Conservation (phyloP, 2,113 vertebrate genomes). For the Ciconia boyciana region DNA sequence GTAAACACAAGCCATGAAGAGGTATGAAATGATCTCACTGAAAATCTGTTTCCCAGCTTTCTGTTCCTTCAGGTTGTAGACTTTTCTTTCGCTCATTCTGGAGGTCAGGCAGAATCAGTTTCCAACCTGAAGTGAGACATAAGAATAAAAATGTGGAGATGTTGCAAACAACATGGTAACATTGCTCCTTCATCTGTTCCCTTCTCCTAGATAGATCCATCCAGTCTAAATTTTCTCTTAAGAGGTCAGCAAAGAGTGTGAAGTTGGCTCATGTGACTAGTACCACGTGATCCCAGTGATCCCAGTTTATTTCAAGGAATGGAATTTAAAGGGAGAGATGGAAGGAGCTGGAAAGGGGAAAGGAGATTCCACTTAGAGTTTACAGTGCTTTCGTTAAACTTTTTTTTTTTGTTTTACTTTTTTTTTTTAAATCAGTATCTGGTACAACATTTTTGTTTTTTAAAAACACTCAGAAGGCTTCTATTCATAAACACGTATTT, state of each 20-base stretch:
- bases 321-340: background rate
- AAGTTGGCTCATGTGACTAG: background rate
- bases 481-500: background rate
- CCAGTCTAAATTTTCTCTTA: background rate
- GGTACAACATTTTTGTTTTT: background rate
- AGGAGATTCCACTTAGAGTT: background rate
- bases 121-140: background rate
- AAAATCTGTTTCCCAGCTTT: background rate
- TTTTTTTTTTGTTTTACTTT: too few relatives aligned
- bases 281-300: background rate
- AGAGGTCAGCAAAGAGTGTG: background rate
- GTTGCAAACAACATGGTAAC: background rate
- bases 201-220: background rate
- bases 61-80: background rate
- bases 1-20: background rate
- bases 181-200: background rate
- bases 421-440: too few relatives aligned
- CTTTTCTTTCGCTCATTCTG: fast-evolving
- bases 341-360: background rate
- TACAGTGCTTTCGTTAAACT: background rate
- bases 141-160: background rate
- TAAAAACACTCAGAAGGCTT: background rate
- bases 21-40: background rate
- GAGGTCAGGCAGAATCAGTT: background rate
- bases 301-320: background rate